Base-by-base conservation (phyloP, 2,888 invertebrate species). In the Sepioteuthis lessoniana region DNA sequence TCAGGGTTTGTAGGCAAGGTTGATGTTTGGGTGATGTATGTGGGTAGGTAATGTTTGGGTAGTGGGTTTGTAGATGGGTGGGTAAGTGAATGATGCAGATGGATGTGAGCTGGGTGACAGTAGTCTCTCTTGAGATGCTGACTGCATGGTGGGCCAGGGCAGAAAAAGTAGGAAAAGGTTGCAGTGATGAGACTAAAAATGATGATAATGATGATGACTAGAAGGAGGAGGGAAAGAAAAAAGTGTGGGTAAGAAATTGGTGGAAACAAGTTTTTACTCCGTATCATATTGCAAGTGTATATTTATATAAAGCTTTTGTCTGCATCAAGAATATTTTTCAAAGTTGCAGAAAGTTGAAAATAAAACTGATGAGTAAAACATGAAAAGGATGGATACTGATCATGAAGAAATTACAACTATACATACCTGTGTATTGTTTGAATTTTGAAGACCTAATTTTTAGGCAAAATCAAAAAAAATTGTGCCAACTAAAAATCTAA, bases 1-100 rank as follows among this genome's bases (percentile, higher is more conserved):
- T 76, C 76, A 76, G n/a, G 76, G 76, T 76, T 76, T 76, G 76
- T 76, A 76, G 76, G 76, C 76, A 76, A 76, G 76, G n/a, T 76
- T 76, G n/a, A n/a, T 76, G 76, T 76, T 35, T 16, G 76, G 76
- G 76, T 76, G 76, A 16, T n/a, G 76, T 35, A 76, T 76, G 76
- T 76, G 76, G 76, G 76, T 76, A 76, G 76, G 76, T 76, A n/a
- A 76, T 76, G 16, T 13, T n/a, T 4, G n/a, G n/a, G 76, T 76
- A n/a, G n/a, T n/a, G 76, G 76, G 25, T 28, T 21, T 16, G 21
- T 55, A 25, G 55, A 21, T n/a, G 16, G 76, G n/a, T n/a, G n/a
- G n/a, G 21, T 13, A n/a, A 16, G 35, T n/a, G 55, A 7, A 28
- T 19, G 55, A 55, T 55, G 76, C 76, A 76, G 76, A 76, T 76